Conservation (phyloP, 2,888 invertebrate species). For the Theretra japonica region DNA sequence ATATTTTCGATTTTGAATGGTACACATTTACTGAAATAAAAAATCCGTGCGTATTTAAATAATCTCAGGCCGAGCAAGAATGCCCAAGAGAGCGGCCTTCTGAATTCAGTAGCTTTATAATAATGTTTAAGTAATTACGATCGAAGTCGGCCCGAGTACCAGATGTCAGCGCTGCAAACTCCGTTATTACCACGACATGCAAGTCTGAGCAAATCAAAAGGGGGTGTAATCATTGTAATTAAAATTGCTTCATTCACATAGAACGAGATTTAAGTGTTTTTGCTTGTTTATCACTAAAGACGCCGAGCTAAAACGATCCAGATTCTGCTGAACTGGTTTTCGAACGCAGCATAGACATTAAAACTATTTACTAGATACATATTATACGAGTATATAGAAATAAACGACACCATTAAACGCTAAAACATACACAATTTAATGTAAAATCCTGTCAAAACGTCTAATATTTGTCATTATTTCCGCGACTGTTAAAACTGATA, state of each 20-base stretch:
- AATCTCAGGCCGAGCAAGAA: conserved; percentile 55
- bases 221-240: conserved; percentile 62
- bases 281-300: conserved; percentile 23
- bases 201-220: conserved; percentile 48
- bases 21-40: conserved; percentile 34
- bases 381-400: no score
- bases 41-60: conserved; percentile 40
- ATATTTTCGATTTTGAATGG: background rate
- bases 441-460: no score
- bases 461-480: no score
- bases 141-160: conserved; percentile 60
- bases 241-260: conserved; percentile 55
- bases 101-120: conserved; percentile 70
- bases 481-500: no score
- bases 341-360: background rate
- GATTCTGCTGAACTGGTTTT: background rate
- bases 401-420: no score
- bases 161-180: conserved; percentile 65
- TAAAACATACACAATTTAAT: no score
- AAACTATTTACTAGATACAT: no score
- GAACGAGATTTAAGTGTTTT: conserved; percentile 27
- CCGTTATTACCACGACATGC: conserved; percentile 62
- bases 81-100: background rate
- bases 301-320: conserved; percentile 20
- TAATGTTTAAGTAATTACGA: conserved; percentile 63